phyloP scores from a whole-genome alignment of 2,888 invertebrate genomes.

The Chaitophorus viminalis region DNA sequence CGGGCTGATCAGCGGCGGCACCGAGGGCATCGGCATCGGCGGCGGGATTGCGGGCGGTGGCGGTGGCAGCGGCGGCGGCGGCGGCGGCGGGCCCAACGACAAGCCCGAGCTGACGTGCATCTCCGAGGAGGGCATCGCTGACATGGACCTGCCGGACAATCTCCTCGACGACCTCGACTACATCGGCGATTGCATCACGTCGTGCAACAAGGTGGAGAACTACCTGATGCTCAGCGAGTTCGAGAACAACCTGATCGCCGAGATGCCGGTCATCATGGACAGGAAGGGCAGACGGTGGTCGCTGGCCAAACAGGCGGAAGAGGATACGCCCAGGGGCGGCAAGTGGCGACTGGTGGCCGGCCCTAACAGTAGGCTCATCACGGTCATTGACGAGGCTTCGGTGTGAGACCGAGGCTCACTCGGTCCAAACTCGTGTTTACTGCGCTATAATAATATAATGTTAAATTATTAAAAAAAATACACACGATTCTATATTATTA shows the following conservation, averaged over 20 bases:
- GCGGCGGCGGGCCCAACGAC: constrained; percentile 71
- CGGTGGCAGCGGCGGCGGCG: constrained; percentile 68
- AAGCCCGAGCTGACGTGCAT: constrained; percentile 84
- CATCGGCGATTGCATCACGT: constrained; percentile 84
- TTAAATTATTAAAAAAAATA: neutral
- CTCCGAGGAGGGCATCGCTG: constrained; percentile 85
- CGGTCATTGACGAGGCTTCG: constrained; percentile 80
- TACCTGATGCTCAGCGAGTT: constrained; percentile 87
- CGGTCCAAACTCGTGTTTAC: neutral
- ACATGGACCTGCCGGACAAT: constrained; percentile 84
- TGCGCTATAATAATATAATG: no score
- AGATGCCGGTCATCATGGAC: constrained; percentile 79
- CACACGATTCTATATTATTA: neutral
- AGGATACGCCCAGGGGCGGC: constrained; percentile 66
- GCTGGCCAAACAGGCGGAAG: constrained; percentile 70
- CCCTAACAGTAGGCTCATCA: constrained; percentile 76
- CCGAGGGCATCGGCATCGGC: constrained; percentile 69
- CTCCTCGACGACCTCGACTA: constrained; percentile 81
- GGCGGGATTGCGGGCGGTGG: constrained; percentile 68
- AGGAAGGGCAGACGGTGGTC: constrained; percentile 80
- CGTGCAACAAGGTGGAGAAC: constrained; percentile 86
- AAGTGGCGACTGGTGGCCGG: constrained; percentile 68
- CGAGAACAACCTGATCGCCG: constrained; percentile 84
- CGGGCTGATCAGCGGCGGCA: constrained; percentile 68
- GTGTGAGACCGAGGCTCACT: constrained; percentile 67